A percentile compares a stretch with the other conserved stretches of the same genome.
Conservation (phyloP, 2,888 invertebrate genomes). For the Rhagium mordax region DNA sequence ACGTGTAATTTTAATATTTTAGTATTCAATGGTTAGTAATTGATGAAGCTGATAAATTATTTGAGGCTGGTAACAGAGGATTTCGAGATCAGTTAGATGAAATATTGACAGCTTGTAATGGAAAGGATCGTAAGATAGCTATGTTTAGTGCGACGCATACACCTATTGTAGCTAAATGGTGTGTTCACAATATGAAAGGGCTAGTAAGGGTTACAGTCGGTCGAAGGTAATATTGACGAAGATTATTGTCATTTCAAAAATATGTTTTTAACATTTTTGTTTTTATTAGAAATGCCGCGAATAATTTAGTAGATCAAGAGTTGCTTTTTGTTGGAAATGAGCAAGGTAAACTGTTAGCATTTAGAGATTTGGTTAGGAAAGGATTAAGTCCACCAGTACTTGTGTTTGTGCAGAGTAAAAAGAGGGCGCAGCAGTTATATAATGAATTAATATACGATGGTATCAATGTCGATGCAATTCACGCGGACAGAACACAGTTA, state of each 20-base stretch:
- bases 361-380: slow-evolving; percentile 86
- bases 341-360: slow-evolving; percentile 89
- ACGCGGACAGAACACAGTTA: slow-evolving; percentile 90
- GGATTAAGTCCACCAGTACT: slow-evolving; percentile 93
- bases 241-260: slow-evolving; percentile 16
- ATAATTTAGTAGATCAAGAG: slow-evolving; percentile 88
- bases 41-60: slow-evolving; percentile 97
- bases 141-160: slow-evolving; percentile 98
- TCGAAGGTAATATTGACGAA: slow-evolving; percentile 75
- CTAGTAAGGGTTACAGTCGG: slow-evolving; percentile 90
- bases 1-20: no score
- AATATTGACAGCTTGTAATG: slow-evolving; percentile 81
- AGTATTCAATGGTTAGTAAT: slow-evolving; percentile 94
- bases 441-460: slow-evolving; percentile 93
- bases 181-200: slow-evolving; percentile 85
- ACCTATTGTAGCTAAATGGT: slow-evolving; percentile 92
- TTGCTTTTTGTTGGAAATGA: slow-evolving; percentile 93
- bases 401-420: slow-evolving; percentile 89
- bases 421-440: slow-evolving; percentile 93
- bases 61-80: slow-evolving; percentile 85
- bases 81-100: slow-evolving; percentile 92
- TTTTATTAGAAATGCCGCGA: slow-evolving; percentile 85
- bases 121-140: slow-evolving; percentile 75
- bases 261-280: slow-evolving; percentile 10
- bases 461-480: slow-evolving; percentile 94